phyloP scores from a whole-genome alignment of 2,113 vertebrate genomes.

The cattle (Bos taurus) region ARS-UCD2.0 NC_037339.1:1721501-1722000 shows the following conservation, averaged over 20 bases:
- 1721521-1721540: neutral
- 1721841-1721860: neutral
- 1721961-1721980: too few species aligned
- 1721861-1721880: neutral
- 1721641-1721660: neutral
- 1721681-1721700: neutral
- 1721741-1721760: neutral
- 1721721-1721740: neutral
- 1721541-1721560: neutral
- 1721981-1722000: too few species aligned
- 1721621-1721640: neutral
- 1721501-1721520: neutral
- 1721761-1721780: neutral
- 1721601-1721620: neutral
- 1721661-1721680: neutral
- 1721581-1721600: neutral
- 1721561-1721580: neutral
- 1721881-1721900: neutral
- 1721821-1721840: neutral
- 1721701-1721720: neutral
- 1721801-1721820: neutral
- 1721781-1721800: neutral
- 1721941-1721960: too few species aligned
- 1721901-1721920: too few species aligned
- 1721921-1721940: too few species aligned